Evolutionary conservation across 2,888 invertebrate species (phyloP), one percentile per base, ranked within the genome.

Genomic region (Tuta absoluta): DNA sequence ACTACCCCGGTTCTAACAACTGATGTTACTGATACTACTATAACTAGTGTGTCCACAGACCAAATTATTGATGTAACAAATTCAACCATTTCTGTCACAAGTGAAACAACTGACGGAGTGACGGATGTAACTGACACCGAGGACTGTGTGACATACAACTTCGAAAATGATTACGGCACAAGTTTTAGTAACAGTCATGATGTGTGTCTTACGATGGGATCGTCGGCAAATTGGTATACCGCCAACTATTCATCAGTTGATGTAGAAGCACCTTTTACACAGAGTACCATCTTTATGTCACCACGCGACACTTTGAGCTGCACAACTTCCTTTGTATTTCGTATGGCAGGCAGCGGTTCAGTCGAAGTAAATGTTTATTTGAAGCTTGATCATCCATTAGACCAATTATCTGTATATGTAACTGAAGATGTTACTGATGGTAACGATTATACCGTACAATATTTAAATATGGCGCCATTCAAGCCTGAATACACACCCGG

Each of bases 361-460:
- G 62, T 82, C 12, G 77, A 81, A 72, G 77, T 79, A 0, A 79
- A 78, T 24, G 67, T 75, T 12, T 80, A 67, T 57, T 75, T 82
- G 72, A 69, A 73, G 10, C 65, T 66, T 4, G 19, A 61, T 70
- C 74, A 28, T 41, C 63, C 19, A 10, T 65, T 75, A 12, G 79
- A 79, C 63, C 73, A 78, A 37, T 64, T 79, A n/a, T 75, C 78
- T 64, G 69, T 79, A 17, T 66, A 79, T 58, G 77, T 73, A 3
- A 78, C 76, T 58, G 76, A 72, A 62, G 24, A 68, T 4, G 72
- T 59, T 10, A 2, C 2, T 37, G 14, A 19, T 4, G 60, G 48
- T 0, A 60, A 48, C 24, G 60, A 60, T 60, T 24, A n/a, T 14
- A 45, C 45, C 1, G 8, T 60, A n/a, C 45, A 5, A 24, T 23